Evolutionary conservation across 2,113 vertebrate genomes (phyloP).

Genomic region (Atherinomorus stipes): DNA sequence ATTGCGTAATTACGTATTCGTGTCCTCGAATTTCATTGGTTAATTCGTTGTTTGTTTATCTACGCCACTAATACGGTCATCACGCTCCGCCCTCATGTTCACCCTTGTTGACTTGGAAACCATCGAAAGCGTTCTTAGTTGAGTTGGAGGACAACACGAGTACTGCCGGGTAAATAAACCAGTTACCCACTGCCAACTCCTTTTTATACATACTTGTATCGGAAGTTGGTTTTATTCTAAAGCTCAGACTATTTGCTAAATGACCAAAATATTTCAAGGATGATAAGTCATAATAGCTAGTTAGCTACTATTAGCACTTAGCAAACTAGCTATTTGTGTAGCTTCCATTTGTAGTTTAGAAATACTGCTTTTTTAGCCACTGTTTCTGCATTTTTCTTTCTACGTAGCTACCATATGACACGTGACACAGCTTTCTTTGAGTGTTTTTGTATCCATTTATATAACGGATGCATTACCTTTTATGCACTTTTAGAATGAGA

Average conservation of each 20-base stretch:
- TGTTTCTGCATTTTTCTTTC: background rate
- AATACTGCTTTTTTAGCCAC: background rate
- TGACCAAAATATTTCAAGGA: background rate
- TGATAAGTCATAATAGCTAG: background rate
- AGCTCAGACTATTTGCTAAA: background rate
- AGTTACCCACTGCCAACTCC: background rate
- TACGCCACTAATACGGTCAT: slow-evolving; percentile 36
- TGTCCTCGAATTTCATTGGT: slow-evolving; percentile 34
- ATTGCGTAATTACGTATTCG: background rate
- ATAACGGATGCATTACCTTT: slow-evolving; percentile 1
- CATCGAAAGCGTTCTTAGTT: slow-evolving; percentile 47
- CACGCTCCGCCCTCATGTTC: slow-evolving; percentile 3
- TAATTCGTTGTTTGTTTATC: background rate
- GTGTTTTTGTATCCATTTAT: background rate
- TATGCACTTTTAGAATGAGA: slow-evolving; percentile 33
- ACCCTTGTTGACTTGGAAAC: slow-evolving; percentile 70
- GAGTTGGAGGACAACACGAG: slow-evolving; percentile 29
- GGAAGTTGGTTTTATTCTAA: background rate
- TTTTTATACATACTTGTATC: background rate
- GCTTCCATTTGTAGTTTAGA: slow-evolving; percentile 6
- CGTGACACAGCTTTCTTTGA: background rate
- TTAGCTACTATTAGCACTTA: slow-evolving; percentile 41
- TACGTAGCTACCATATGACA: background rate
- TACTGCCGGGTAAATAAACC: slow-evolving; percentile 29
- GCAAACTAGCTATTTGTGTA: slow-evolving; percentile 33